Percentiles rank a stretch among this genome's conserved stretches.
Conservation (phyloP, 53 echinoderm and acorn worm species). For the Apostichopus leukothele region DNA sequence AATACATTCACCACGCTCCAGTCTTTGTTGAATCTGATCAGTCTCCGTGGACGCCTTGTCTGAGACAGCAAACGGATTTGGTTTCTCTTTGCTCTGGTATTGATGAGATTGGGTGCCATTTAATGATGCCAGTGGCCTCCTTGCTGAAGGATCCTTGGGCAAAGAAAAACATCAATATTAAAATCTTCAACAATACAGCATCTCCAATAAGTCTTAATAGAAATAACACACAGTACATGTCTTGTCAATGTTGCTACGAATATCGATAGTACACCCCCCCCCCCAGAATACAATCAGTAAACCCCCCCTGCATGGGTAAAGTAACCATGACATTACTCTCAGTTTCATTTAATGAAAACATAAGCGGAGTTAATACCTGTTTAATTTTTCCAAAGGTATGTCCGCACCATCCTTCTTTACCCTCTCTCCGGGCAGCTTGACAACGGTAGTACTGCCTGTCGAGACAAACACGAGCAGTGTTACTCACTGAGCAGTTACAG, state of each 20-base stretch:
- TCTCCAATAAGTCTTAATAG: no score
- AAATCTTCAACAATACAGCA: no score
- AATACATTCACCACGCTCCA: not conserved
- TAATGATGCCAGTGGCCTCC: conserved; percentile 52
- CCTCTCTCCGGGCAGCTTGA: conserved; percentile 57
- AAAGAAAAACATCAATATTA: not conserved
- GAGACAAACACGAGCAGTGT: not conserved
- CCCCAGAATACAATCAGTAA: no score
- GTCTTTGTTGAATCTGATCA: not conserved
- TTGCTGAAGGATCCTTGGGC: conserved; percentile 2
- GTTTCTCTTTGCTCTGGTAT: conserved; percentile 35
- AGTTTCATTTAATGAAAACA: no score
- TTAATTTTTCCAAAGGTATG: conserved; percentile 25
- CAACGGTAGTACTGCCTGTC: conserved; percentile 87
- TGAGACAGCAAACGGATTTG: conserved; percentile 19
- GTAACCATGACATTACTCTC: no score
- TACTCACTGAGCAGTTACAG: no score
- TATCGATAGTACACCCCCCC: no score
- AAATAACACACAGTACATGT: no score
- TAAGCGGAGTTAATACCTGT: not conserved
- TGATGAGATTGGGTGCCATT: conserved; percentile 51
- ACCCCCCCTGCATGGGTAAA: no score
- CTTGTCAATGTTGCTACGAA: no score
- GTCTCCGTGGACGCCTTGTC: not conserved
- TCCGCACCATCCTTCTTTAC: conserved; percentile 88